These are phyloP conservation scores for Danaus plexippus DNA, from an alignment of 1,140 invertebrate genomes.

Conservation along the genomic window DNA sequence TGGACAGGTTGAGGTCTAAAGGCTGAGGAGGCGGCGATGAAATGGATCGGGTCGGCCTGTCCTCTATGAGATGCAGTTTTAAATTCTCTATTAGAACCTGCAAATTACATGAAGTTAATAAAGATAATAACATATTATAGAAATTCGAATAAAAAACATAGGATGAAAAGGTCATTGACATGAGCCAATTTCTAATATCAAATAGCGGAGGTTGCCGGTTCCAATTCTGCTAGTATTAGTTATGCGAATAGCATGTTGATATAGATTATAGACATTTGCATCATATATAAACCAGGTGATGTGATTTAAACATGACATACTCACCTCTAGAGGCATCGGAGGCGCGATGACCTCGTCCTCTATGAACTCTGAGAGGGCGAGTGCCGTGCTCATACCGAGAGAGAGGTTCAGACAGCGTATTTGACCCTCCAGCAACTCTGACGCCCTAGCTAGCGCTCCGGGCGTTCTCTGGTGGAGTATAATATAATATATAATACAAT, in stretches of 20 bases:
- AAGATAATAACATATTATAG: too few relatives aligned
- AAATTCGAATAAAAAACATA: too few relatives aligned
- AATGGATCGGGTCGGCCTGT: constrained; percentile 84
- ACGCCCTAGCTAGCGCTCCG: constrained; percentile 40
- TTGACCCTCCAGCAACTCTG: constrained; percentile 74
- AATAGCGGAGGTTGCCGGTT: too few relatives aligned
- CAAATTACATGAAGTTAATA: not conserved
- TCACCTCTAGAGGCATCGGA: constrained; percentile 85
- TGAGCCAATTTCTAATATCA: too few relatives aligned
- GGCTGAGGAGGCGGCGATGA: constrained; percentile 87
- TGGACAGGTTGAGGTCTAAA: constrained; percentile 81
- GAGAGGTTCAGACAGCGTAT: constrained; percentile 78
- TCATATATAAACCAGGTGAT: too few relatives aligned
- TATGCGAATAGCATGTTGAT: too few relatives aligned
- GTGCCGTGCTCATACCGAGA: constrained; percentile 86
- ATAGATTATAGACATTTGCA: too few relatives aligned
- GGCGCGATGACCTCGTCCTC: constrained; percentile 88
- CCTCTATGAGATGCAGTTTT: constrained; percentile 79
- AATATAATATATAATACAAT: not conserved
- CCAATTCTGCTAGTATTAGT: too few relatives aligned
- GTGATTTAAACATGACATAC: too few relatives aligned
- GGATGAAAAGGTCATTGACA: too few relatives aligned
- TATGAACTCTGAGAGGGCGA: constrained; percentile 83
- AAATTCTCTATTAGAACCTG: constrained; percentile 81
- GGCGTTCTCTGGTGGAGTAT: constrained; percentile 37